A percentile compares a stretch with the other conserved stretches of the same genome.
Conservation (phyloP, 2,888 invertebrate species). For the Amphiduros pacificus region DNA sequence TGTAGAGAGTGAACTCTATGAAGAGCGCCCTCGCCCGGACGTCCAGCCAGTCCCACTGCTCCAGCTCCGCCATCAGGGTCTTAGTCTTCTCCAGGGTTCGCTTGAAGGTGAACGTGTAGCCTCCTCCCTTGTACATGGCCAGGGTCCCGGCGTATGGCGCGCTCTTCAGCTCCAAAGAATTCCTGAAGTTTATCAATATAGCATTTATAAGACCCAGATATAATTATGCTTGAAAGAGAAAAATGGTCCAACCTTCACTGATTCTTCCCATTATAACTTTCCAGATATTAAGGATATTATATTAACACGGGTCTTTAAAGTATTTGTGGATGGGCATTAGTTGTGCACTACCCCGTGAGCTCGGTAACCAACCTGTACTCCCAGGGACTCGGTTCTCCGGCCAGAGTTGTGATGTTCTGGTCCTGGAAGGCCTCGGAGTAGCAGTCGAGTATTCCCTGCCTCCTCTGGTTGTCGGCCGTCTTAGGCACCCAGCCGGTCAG, state of each 20-base stretch:
- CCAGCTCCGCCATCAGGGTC: constrained; percentile 49
- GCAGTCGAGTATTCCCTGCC: constrained; percentile 8
- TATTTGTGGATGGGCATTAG: too few species aligned
- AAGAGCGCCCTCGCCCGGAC: constrained; percentile 61
- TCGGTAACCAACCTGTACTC: constrained; percentile 50
- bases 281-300: too few species aligned
- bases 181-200: too few species aligned
- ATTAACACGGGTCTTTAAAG: too few species aligned
- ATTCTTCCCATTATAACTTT: too few species aligned
- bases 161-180: constrained; percentile 56
- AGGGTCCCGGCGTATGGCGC: constrained; percentile 59
- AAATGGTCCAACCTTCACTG: too few species aligned
- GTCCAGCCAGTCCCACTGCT: constrained; percentile 60
- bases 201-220: too few species aligned
- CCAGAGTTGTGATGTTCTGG: constrained; percentile 4
- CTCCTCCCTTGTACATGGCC: constrained; percentile 58
- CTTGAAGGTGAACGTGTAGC: constrained; percentile 51
- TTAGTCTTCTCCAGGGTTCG: constrained; percentile 44
- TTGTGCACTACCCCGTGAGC: too few species aligned
- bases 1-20: constrained; percentile 64
- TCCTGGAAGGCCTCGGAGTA: constrained; percentile 5
- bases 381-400: constrained; percentile 46
- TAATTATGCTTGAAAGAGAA: too few species aligned
- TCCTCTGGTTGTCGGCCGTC: neutral
- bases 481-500: constrained; percentile 45